Percentiles rank a stretch among this genome's conserved stretches.
Conservation (phyloP, 2,113 vertebrate genomes). For the Crotalus viridis region DNA sequence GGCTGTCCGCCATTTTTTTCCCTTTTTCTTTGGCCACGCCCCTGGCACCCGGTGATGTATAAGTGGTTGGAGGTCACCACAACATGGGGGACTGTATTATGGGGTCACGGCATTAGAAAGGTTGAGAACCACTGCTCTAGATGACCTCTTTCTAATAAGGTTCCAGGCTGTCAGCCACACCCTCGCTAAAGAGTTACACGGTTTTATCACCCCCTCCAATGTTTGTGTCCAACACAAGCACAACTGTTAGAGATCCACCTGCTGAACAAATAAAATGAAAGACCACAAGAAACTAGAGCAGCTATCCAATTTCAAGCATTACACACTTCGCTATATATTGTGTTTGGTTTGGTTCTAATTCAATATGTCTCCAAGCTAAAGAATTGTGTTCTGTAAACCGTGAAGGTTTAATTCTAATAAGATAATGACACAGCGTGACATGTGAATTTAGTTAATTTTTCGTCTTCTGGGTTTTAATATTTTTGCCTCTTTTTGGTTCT, state of each 20-base stretch:
- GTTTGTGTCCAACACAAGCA: not conserved
- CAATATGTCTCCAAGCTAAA: not conserved
- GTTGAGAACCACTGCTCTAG: too few species aligned
- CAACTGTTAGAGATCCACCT: not conserved
- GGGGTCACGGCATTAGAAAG: too few species aligned
- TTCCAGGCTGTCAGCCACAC: not conserved
- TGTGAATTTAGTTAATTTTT: not conserved
- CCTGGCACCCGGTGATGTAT: too few species aligned
- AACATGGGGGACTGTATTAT: too few species aligned
- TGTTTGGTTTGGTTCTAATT: not conserved
- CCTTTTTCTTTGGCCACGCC: too few species aligned
- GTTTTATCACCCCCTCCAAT: not conserved
- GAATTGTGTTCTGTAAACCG: not conserved
- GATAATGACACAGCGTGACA: not conserved
- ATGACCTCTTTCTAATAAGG: not conserved
- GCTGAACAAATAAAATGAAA: not conserved
- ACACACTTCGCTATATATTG: not conserved
- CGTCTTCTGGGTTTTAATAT: not conserved
- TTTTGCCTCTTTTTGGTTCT: not conserved
- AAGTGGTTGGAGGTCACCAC: too few species aligned
- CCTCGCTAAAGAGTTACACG: not conserved
- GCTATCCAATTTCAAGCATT: not conserved
- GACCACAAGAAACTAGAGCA: not conserved
- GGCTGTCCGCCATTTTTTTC: too few species aligned
- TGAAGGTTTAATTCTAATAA: not conserved